Conservation (phyloP, 2,797 vertebrate genomes). For the Perodicticus potto region DNA sequence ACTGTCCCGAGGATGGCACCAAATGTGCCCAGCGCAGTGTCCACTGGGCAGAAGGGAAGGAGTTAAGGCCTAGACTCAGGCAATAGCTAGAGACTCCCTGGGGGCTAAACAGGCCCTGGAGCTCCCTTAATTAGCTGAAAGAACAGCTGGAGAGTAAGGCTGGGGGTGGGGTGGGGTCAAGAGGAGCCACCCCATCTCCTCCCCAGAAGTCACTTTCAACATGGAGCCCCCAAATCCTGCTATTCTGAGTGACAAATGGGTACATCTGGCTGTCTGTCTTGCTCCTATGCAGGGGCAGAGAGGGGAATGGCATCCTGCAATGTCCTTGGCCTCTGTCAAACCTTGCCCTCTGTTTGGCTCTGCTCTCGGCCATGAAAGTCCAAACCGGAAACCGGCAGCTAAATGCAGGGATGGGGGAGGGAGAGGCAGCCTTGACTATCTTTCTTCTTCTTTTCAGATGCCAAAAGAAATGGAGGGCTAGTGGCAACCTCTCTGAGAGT, state of each 20-base stretch:
- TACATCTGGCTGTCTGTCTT: slow-evolving; percentile 37
- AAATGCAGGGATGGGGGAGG: slow-evolving; percentile 60
- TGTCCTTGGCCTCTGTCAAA: slow-evolving; percentile 78
- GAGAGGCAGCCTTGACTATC: slow-evolving; percentile 47
- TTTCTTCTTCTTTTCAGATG: slow-evolving; percentile 65
- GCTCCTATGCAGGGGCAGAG: not conserved
- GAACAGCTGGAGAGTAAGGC: slow-evolving; percentile 62
- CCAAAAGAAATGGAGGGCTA: slow-evolving; percentile 30
- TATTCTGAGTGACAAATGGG: slow-evolving; percentile 37
- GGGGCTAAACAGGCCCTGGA: slow-evolving; percentile 34
- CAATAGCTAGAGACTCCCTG: slow-evolving; percentile 43
- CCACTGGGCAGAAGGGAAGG: slow-evolving; percentile 62
- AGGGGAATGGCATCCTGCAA: not conserved
- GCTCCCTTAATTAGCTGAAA: slow-evolving; percentile 65
- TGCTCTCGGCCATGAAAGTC: slow-evolving; percentile 62
- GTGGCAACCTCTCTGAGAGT: not conserved
- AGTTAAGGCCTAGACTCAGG: slow-evolving; percentile 69
- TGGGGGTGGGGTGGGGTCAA: accelerated
- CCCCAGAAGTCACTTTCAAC: not conserved
- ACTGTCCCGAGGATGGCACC: not conserved
- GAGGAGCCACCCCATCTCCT: not conserved
- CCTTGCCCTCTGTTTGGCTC: slow-evolving; percentile 76
- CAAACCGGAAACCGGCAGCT: slow-evolving; percentile 76
- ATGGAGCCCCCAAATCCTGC: not conserved
- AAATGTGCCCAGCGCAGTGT: not conserved